These are phyloP conservation scores for Drosophila pandora DNA, from an alignment of 1,140 invertebrate species.

Conservation along the genomic window DNA sequence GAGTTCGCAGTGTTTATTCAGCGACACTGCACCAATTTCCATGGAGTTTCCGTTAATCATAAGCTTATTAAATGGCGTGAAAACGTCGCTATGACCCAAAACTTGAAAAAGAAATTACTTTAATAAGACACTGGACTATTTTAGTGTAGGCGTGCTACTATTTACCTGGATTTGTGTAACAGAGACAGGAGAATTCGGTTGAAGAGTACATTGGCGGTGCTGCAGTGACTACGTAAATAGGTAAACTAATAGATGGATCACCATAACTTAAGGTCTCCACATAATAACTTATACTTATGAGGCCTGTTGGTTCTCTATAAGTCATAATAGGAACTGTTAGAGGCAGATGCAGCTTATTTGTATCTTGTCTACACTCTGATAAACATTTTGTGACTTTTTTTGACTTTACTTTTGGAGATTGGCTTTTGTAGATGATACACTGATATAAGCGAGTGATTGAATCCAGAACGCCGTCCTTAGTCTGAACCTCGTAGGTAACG, in stretches of 20 bases:
- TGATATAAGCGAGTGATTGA: constrained; percentile 43
- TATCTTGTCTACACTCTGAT: constrained; percentile 13
- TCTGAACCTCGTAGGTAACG: constrained; percentile 36
- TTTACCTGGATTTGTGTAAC: constrained; percentile 60
- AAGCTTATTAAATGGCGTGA: constrained; percentile 39
- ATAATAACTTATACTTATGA: constrained; percentile 48
- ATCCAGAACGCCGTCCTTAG: not conserved
- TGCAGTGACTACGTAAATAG: constrained; percentile 56
- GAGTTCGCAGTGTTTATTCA: constrained; percentile 37
- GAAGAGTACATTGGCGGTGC: constrained; percentile 38
- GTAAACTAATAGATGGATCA: constrained; percentile 25
- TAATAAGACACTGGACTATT: not conserved
- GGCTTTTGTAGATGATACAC: constrained; percentile 34
- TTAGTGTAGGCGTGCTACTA: not conserved
- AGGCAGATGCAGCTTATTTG: constrained; percentile 47
- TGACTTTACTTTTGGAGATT: constrained; percentile 16
- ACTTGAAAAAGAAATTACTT: constrained; percentile 26
- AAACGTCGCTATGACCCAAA: constrained; percentile 38
- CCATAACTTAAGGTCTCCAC: constrained; percentile 40
- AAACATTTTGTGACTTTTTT: constrained; percentile 43
- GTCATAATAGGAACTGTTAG: constrained; percentile 52
- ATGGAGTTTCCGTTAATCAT: constrained; percentile 48
- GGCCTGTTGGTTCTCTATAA: not conserved
- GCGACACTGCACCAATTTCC: constrained; percentile 22
- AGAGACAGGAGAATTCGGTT: constrained; percentile 10